Base-by-base conservation (phyloP, 1,140 invertebrate species). In the Brachionus calyciflorus region DNA sequence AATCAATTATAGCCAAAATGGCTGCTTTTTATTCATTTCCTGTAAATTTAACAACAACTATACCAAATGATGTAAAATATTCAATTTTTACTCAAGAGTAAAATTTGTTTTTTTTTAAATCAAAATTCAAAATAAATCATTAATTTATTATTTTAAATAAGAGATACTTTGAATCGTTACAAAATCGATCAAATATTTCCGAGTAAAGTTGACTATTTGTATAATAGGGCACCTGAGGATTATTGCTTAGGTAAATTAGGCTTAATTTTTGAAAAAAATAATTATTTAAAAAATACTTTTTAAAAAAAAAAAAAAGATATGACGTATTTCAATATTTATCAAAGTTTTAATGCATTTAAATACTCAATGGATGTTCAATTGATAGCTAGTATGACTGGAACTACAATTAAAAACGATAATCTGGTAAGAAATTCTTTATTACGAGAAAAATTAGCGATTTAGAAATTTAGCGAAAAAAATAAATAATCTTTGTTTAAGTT, bases 71-170 rank as follows among this genome's bases (percentile, higher is more conserved):
- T 28, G 19, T 76, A 1, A 30, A 55, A 57, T 76, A 76, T 48
- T 51, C 73, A 57, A 57, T 76, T 37, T 55, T 33, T 19, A 57
- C 49, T 17, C 73, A 55, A 55, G 73, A 76, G 73, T 76, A 76
- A 21, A 3, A 1, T 17, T 30, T 55, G 17, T 33, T 6, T n/a
- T n/a, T 60, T 40, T 2, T 14, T 26, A 17, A 9, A 55, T 76
- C 19, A 1, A 21, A 51, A 41, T 51, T 30, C 12, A 37, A 30
- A 17, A 7, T 41, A 21, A 17, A 17, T 73, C 26, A 9, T 55
- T 33, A 19, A 21, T 49, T n/a, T 33, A 33, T 19, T 57, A 33
- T 46, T 57, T 55, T 76, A 10, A 55, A n/a, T n/a, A n/a, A 55
- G 65, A 17, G 28, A 49, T 19, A 49, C 46, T 9, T 10, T 65